phyloP scores from a whole-genome alignment of 2,113 vertebrate species.

The Ellobius talpinus region DNA sequence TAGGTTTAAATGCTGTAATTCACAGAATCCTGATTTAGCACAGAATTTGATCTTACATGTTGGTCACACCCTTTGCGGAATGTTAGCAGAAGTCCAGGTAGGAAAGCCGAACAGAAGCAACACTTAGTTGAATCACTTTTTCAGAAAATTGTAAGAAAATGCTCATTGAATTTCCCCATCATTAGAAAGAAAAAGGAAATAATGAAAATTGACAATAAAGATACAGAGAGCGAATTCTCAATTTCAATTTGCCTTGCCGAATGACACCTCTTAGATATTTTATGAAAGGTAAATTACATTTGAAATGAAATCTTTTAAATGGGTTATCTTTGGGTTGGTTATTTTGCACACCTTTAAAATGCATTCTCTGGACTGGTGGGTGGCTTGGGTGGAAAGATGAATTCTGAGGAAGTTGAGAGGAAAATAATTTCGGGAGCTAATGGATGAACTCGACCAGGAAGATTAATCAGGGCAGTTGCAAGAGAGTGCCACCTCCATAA shows the following conservation, averaged over 20 bases:
- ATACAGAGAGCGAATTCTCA: slow-evolving; percentile 85
- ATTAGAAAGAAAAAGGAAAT: slow-evolving; percentile 79
- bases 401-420: slow-evolving; percentile 89
- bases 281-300: slow-evolving; percentile 87
- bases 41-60: background rate
- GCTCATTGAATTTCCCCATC: slow-evolving; percentile 31
- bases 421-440: slow-evolving; percentile 92
- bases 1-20: background rate
- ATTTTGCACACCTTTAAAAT: slow-evolving; percentile 87
- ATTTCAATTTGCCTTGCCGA: slow-evolving; percentile 86
- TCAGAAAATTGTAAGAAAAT: slow-evolving; percentile 67
- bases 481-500: slow-evolving; percentile 88
- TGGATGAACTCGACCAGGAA: slow-evolving; percentile 90
- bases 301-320: slow-evolving; percentile 88
- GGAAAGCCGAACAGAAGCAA: slow-evolving; percentile 46
- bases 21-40: background rate
- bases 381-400: slow-evolving; percentile 84
- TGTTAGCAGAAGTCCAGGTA: slow-evolving; percentile 4
- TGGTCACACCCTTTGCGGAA: background rate
- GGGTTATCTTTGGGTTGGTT: slow-evolving; percentile 86
- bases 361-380: slow-evolving; percentile 86
- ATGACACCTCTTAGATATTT: slow-evolving; percentile 85
- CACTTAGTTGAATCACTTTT: slow-evolving; percentile 51
- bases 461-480: slow-evolving; percentile 90
- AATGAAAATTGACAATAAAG: slow-evolving; percentile 85